These are phyloP conservation scores for Papilio demoleus DNA, from an alignment of 2,888 invertebrate genomes.

Conservation along the genomic window DNA sequence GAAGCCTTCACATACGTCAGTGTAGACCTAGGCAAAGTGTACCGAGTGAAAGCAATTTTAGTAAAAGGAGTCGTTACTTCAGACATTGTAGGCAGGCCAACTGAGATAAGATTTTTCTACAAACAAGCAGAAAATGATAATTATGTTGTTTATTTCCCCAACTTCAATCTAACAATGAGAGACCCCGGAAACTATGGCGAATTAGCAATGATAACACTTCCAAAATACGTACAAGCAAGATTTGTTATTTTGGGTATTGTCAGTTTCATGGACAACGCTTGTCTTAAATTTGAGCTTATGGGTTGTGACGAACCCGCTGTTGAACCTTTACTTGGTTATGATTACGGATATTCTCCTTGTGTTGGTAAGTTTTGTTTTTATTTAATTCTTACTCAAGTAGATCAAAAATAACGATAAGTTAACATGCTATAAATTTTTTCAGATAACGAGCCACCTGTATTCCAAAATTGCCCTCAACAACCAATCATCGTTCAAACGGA, in stretches of 20 bases:
- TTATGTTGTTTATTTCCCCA: conserved; percentile 98
- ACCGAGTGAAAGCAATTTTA: conserved; percentile 94
- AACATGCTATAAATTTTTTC: conserved; percentile 50
- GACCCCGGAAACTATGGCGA: conserved; percentile 98
- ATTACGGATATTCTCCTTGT: conserved; percentile 96
- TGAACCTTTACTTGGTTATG: conserved; percentile 94
- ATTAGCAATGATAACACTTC: conserved; percentile 96
- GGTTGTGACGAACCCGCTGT: conserved; percentile 94
- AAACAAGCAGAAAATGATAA: conserved; percentile 97
- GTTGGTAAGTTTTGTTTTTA: conserved; percentile 83
- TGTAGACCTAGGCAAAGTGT: conserved; percentile 96
- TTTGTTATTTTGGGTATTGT: conserved; percentile 97
- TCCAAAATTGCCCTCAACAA: conserved; percentile 97
- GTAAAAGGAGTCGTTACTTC: conserved; percentile 98
- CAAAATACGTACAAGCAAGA: conserved; percentile 96
- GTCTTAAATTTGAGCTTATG: conserved; percentile 97
- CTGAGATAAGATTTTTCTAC: conserved; percentile 98
- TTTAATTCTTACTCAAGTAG: neutral
- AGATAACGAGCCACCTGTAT: conserved; percentile 98
- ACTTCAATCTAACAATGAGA: conserved; percentile 96
- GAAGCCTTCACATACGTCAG: conserved; percentile 98
- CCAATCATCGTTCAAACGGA: conserved; percentile 95
- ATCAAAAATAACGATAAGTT: neutral
- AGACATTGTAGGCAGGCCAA: conserved; percentile 97
- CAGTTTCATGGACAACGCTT: conserved; percentile 98